These are phyloP conservation scores for Halichoerus grypus DNA, from an alignment of 2,113 vertebrate species.

Conservation along the genomic window DNA sequence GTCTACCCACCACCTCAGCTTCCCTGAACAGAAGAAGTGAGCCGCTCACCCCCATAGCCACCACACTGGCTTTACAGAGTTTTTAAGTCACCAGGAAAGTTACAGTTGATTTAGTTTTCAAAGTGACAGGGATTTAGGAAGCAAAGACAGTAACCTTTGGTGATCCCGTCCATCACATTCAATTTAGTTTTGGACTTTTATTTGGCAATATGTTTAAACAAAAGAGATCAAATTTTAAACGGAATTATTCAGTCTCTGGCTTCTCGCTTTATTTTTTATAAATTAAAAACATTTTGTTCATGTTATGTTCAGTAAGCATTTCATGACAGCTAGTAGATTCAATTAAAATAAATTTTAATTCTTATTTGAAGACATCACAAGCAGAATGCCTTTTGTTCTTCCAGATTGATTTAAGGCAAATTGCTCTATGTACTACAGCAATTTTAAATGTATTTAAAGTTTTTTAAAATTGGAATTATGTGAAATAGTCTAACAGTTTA, in stretches of 20 bases:
- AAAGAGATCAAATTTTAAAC: constrained; percentile 21
- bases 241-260: constrained; percentile 49
- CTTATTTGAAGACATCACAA: constrained; percentile 79
- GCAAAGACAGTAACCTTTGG: neutral
- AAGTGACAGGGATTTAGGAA: neutral
- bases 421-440: constrained; percentile 86
- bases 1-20: neutral
- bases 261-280: constrained; percentile 58
- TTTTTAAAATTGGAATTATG: constrained; percentile 87
- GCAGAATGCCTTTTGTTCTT: constrained; percentile 79
- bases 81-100: neutral
- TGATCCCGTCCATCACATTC: neutral
- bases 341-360: constrained; percentile 80
- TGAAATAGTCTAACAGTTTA: constrained; percentile 88
- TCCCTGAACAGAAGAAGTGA: neutral
- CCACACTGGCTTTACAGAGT: neutral
- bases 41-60: neutral
- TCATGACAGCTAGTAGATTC: constrained; percentile 74
- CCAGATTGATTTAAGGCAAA: constrained; percentile 85
- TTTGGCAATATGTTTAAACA: constrained; percentile 51
- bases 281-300: constrained; percentile 71
- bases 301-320: constrained; percentile 66
- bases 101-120: neutral
- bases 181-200: constrained; percentile 17
- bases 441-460: constrained; percentile 88